These are phyloP conservation scores for Calonectris borealis DNA, from an alignment of 2,113 vertebrate genomes.

Conservation along the genomic window DNA sequence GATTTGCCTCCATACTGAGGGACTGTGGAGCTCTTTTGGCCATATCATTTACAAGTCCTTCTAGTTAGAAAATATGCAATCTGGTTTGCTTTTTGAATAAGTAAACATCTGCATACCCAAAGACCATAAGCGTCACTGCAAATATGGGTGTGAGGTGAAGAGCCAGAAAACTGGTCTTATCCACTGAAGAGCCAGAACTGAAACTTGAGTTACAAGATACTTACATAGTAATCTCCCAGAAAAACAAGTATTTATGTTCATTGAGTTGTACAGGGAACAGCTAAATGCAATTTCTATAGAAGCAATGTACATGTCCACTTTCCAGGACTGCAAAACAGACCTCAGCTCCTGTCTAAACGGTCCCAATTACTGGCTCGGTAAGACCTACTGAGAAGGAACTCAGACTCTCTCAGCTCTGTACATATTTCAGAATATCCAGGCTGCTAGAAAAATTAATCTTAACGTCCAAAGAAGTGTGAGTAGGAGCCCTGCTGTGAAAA, in stretches of 20 bases:
- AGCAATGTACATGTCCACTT: not conserved
- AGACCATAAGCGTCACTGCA: not conserved
- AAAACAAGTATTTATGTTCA: not conserved
- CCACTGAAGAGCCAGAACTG: not conserved
- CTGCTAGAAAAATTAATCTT: slow-evolving; percentile 29
- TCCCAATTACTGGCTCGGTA: not conserved
- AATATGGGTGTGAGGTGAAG: not conserved
- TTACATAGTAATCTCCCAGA: not conserved
- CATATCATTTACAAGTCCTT: not conserved
- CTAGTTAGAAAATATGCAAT: not conserved
- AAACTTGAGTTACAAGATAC: not conserved
- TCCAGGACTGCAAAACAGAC: not conserved
- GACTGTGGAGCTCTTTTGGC: not conserved
- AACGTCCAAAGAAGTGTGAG: slow-evolving; percentile 27
- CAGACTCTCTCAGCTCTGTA: not conserved
- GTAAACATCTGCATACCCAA: not conserved
- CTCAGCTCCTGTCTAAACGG: not conserved
- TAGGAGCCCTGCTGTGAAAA: slow-evolving; percentile 50
- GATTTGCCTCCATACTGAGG: not conserved
- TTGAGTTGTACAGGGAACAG: not conserved
- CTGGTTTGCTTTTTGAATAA: not conserved
- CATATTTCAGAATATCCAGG: slow-evolving; percentile 20
- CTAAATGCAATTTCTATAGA: not conserved
- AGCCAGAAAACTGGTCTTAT: not conserved
- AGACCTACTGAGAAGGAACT: not conserved